A percentile compares a stretch with the other conserved stretches of the same genome.
phyloP scores from a whole-genome alignment of 2,888 invertebrate species.

The Dynastes tityus region DNA sequence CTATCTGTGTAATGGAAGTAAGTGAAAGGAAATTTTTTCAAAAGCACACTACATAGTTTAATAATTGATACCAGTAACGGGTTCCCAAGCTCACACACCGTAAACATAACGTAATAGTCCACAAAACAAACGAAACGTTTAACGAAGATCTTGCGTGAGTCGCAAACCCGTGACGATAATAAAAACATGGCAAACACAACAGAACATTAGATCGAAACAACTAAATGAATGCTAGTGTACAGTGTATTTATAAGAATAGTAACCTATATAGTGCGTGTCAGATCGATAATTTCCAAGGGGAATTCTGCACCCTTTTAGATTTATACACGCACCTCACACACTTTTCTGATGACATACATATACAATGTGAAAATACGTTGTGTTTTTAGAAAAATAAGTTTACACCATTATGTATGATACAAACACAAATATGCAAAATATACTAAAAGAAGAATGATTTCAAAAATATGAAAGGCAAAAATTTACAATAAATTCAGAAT shows the following conservation, averaged over 20 bases:
- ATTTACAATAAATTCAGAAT: too few species aligned
- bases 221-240: not conserved
- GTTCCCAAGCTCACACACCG: too few species aligned
- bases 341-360: constrained; percentile 4
- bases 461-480: too few species aligned
- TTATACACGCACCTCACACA: constrained; percentile 4
- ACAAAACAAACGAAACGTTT: not conserved
- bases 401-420: too few species aligned
- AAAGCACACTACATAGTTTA: too few species aligned
- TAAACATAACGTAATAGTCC: too few species aligned
- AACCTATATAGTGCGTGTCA: constrained; percentile 4
- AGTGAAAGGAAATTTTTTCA: too few species aligned
- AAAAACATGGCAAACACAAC: constrained; percentile 20
- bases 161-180: constrained; percentile 9
- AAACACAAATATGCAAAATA: too few species aligned
- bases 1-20: too few species aligned
- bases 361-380: not conserved
- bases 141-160: constrained; percentile 28
- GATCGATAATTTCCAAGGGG: constrained; percentile 31
- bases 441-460: too few species aligned
- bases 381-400: too few species aligned
- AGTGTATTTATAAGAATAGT: not conserved
- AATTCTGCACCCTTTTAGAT: constrained; percentile 1
- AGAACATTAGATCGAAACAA: constrained; percentile 19
- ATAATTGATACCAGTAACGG: too few species aligned